phyloP scores from a whole-genome alignment of 2,113 vertebrate genomes.

The Sander lucioperca region DNA sequence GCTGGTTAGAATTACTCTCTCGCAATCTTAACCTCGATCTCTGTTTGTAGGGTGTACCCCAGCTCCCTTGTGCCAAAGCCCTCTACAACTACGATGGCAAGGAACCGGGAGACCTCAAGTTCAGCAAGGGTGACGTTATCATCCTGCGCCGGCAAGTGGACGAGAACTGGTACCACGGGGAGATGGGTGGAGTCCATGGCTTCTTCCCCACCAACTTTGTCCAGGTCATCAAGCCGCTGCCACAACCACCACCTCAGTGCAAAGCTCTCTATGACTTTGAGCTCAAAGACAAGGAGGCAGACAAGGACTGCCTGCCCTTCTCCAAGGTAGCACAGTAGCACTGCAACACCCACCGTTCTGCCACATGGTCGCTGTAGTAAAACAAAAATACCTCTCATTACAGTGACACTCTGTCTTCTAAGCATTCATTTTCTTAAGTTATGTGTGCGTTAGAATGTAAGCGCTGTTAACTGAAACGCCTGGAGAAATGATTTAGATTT shows the following conservation, averaged over 20 bases:
- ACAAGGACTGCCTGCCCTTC: constrained; percentile 99
- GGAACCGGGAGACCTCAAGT: constrained; percentile 97
- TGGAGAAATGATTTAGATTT: constrained; percentile 46
- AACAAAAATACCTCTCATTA: constrained; percentile 67
- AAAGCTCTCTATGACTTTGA: constrained; percentile 99
- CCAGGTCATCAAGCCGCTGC: constrained; percentile 97
- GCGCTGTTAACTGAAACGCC: constrained; percentile 45
- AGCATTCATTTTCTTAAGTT: constrained; percentile 63
- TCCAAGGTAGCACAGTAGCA: constrained; percentile 88
- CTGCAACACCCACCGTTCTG: neutral
- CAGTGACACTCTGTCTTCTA: constrained; percentile 52
- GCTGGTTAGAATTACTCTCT: neutral
- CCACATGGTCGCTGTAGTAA: constrained; percentile 51
- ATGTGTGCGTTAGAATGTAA: constrained; percentile 39
- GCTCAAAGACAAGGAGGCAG: constrained; percentile 99
- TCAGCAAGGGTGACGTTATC: constrained; percentile 97
- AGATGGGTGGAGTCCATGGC: constrained; percentile 95
- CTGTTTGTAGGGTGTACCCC: constrained; percentile 89
- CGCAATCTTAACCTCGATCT: neutral
- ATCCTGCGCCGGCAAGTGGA: constrained; percentile 98
- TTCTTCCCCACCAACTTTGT: constrained; percentile 99
- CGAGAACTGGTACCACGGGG: constrained; percentile 99
- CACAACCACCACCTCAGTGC: constrained; percentile 97
- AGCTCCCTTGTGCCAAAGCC: constrained; percentile 98
- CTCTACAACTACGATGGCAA: constrained; percentile 99